Evolutionary conservation across 2,113 vertebrate species (phyloP).

Genomic region (Myotis davidii): DNA sequence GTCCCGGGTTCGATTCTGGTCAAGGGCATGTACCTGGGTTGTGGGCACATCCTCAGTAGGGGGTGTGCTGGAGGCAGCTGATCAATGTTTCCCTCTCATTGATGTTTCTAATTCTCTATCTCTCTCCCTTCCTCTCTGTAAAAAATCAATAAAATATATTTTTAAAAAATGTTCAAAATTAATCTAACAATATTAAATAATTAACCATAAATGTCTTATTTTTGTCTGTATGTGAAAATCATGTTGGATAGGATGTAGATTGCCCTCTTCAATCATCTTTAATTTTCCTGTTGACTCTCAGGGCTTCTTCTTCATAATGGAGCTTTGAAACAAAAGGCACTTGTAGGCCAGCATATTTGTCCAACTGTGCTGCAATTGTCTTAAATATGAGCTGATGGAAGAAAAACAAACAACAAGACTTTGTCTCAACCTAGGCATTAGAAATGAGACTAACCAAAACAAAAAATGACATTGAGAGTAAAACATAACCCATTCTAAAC

Average conservation of each 20-base stretch:
- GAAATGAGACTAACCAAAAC: constrained; percentile 33
- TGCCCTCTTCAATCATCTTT: constrained; percentile 54
- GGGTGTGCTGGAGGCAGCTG: too few species aligned
- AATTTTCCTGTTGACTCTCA: constrained; percentile 52
- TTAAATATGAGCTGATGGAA: constrained; percentile 53
- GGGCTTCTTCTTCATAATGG: constrained; percentile 44
- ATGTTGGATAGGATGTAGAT: constrained; percentile 43
- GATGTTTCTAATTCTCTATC: too few species aligned
- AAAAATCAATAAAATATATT: too few species aligned
- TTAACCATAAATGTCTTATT: constrained; percentile 27
- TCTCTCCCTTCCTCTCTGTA: too few species aligned
- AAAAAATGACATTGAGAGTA: not conserved
- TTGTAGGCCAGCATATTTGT: constrained; percentile 32
- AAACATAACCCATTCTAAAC: not conserved
- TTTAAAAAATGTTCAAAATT: not conserved
- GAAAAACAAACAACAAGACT: constrained; percentile 56
- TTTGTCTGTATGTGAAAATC: constrained; percentile 55
- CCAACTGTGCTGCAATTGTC: constrained; percentile 69
- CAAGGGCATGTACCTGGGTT: too few species aligned
- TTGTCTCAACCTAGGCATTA: constrained; percentile 22
- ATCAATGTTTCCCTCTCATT: too few species aligned
- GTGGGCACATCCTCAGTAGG: too few species aligned
- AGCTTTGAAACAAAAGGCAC: constrained; percentile 52
- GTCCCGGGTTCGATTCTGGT: too few species aligned
- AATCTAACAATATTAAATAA: constrained; percentile 55